Evolutionary conservation across 2,113 vertebrate species (phyloP).

Genomic region (Pipra filicauda): DNA sequence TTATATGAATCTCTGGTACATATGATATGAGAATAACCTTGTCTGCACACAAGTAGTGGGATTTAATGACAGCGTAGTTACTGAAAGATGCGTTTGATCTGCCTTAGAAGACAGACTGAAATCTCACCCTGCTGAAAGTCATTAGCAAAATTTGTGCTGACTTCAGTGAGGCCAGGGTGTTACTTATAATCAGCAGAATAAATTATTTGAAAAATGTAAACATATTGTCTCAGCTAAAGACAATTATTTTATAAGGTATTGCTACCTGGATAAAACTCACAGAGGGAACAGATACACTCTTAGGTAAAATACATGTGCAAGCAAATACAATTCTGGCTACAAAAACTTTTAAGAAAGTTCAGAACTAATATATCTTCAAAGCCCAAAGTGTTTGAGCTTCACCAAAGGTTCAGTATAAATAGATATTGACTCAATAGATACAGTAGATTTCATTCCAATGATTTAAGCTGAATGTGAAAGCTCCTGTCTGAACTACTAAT

Average conservation of each 20-base stretch:
- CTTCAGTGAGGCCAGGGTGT: neutral
- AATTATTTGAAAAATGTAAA: neutral
- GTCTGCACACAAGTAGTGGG: too few relatives aligned
- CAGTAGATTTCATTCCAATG: neutral
- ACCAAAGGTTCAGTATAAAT: neutral
- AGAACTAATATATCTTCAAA: neutral
- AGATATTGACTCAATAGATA: neutral
- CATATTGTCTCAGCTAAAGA: neutral
- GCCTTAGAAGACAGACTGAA: neutral
- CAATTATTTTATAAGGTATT: neutral
- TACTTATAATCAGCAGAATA: neutral
- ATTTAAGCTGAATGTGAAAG: neutral
- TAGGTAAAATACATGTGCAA: neutral
- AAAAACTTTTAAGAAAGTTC: neutral
- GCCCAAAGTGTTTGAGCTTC: neutral
- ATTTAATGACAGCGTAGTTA: neutral
- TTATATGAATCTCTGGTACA: rapidly evolving
- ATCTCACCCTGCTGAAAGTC: neutral
- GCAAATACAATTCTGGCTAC: neutral
- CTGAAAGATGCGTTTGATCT: neutral
- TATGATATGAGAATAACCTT: neutral
- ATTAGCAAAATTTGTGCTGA: neutral
- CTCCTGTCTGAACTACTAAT: neutral
- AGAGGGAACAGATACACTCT: neutral
- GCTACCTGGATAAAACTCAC: neutral